Evolutionary conservation across 2,113 vertebrate species (phyloP).

Genomic region (Dermatemys mawii): DNA sequence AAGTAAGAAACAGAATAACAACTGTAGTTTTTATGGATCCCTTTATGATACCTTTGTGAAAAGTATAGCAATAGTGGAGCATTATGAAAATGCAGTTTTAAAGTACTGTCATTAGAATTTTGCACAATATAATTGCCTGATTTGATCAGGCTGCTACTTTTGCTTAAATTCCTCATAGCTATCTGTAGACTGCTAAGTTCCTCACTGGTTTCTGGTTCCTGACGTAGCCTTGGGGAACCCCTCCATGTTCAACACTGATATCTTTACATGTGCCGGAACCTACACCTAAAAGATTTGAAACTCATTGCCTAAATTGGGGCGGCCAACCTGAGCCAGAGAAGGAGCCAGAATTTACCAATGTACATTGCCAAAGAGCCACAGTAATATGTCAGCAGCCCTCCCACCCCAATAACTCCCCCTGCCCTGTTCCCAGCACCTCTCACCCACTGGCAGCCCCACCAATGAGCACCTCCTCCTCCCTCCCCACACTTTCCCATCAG

Average conservation of each 20-base stretch:
- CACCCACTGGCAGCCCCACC: no score
- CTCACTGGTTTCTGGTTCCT: not conserved
- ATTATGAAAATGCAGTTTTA: not conserved
- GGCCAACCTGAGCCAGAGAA: no score
- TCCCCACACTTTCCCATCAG: no score
- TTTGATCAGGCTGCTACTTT: not conserved
- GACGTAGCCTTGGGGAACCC: not conserved
- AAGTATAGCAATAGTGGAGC: rapidly evolving
- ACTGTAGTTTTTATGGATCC: not conserved
- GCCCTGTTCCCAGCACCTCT: no score
- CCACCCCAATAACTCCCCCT: no score
- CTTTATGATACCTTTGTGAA: rapidly evolving
- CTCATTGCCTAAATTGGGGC: not conserved
- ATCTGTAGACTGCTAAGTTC: not conserved
- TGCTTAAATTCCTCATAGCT: not conserved
- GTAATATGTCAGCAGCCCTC: no score
- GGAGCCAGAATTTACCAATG: no score
- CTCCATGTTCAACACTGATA: not conserved
- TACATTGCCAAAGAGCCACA: no score
- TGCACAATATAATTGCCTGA: rapidly evolving
- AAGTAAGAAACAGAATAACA: not conserved
- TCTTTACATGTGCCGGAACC: not conserved
- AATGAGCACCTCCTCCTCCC: no score
- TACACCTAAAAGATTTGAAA: not conserved
- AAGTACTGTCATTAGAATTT: not conserved